Base-by-base conservation (phyloP, 2,113 vertebrate genomes). In the Syngnathus typhle region DNA sequence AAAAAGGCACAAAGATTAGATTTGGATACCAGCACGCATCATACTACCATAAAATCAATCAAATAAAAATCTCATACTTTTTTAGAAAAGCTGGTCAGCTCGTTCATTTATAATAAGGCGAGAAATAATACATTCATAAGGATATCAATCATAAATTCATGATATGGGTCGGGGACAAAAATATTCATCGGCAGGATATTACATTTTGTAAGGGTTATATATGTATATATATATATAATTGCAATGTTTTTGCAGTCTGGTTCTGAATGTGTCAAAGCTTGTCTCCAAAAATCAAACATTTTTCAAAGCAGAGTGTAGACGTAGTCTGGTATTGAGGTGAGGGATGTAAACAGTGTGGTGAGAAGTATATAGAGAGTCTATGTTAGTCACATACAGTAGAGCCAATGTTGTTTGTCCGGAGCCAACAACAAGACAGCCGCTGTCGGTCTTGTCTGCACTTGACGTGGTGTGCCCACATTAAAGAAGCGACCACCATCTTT, bases 331-430 rank as follows among this genome's bases (percentile, higher is more conserved):
- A 46, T 3, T 2, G 46, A 47, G 36, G 21, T 32, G 64, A 60
- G 60, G 12, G 41, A 67, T 56, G 71, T 44, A 60, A 73, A 76
- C 56, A 44, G 41, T 13, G 7, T 23, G 23, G 13, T 46, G 5
- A 32, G 64, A 12, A 55, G 54, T 51, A 18, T 46, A 23, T 21
- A 68, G 21, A 60, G 60, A 59, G 41, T n/a, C 65, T 58, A 7
- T 73, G 67, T 51, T 73, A 69, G 58, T 69, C 62, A 70, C 55
- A 56, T 72, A 80, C 70, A 77, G 80, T 44, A 36, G 60, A 4
- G 69, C 39, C 18, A 56, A 64, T 75, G 82, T 73, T 80, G 66
- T 72, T 79, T 58, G 52, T 67, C 54, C 41, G n/a, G 68, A 60
- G 72, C 63, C 21, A 67, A 73, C 70, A 41, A 4, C 1, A 64